These are phyloP conservation scores for Cardinalis cardinalis DNA, from an alignment of 2,113 vertebrate species.

Conservation along the genomic window DNA sequence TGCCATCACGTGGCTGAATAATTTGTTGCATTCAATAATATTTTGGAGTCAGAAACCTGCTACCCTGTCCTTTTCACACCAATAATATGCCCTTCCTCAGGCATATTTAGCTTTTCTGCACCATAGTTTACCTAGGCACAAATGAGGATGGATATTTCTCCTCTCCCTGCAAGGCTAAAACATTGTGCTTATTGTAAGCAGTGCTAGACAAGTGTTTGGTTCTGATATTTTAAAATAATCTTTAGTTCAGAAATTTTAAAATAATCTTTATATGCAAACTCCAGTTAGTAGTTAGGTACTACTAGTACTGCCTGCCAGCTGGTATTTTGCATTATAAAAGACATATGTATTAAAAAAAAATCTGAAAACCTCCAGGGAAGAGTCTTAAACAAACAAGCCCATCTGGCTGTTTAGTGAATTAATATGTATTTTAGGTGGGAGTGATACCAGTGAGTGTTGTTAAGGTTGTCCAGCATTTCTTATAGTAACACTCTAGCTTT, in stretches of 20 bases:
- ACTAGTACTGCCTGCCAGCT: neutral
- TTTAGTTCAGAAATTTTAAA: neutral
- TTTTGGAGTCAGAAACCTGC: neutral
- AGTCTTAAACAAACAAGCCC: constrained; percentile 42
- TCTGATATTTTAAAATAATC: neutral
- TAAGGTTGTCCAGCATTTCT: constrained; percentile 31
- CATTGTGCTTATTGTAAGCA: neutral
- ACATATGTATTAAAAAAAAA: neutral
- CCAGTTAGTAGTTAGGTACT: neutral
- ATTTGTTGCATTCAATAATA: neutral
- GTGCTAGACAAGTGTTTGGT: neutral
- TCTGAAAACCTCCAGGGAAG: constrained; percentile 10
- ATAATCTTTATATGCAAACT: neutral
- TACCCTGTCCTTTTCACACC: neutral
- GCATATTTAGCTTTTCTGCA: neutral
- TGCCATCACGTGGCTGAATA: neutral
- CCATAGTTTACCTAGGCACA: neutral
- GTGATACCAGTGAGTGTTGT: neutral
- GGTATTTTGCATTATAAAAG: constrained; percentile 36
- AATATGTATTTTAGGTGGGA: neutral
- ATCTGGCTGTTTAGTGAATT: constrained; percentile 49
- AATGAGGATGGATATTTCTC: neutral
- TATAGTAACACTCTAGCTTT: neutral
- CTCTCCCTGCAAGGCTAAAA: neutral
- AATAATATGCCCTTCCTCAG: neutral